Base-by-base conservation (phyloP, 2,797 vertebrate species). In the Trachurus trachurus region DNA sequence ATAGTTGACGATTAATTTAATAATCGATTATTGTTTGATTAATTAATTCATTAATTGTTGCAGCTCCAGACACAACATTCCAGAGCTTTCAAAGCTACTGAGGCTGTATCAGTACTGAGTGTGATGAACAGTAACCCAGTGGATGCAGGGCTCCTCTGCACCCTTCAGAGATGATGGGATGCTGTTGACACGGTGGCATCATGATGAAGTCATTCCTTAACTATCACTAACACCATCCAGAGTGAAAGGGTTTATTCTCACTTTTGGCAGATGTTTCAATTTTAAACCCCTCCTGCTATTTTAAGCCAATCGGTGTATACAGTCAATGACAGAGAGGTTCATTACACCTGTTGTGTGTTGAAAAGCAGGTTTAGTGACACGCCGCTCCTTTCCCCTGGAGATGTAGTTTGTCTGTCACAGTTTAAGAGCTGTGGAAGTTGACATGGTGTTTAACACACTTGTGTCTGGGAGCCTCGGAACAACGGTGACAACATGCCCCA, bases 281-380 rank as follows among this genome's bases (percentile, higher is more conserved):
- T 34, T 2, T 49, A 50, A n/a, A 56, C 7, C 34, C 34, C 56
- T 74, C 7, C 6, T 74, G 52, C 68, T 81, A 61, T 75, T 81
- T 74, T 49, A 71, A 80, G 64, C 56, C 44, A 56, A 61, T 39
- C 50, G 61, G 22, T 68, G 67, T 62, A 13, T 58, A 34, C 56
- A 44, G 7, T 76, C 78, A 21, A 74, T 13, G 45, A 19, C 58
- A 16, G 42, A 58, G 16, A 68, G 9, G 10, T 42, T 70, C 6
- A 39, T 70, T 15, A 29, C 70, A 72, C 45, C 49, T 71, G 78
- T 22, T 67, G 26, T 1, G 40, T 10, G 49, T 11, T 1, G 12
- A 54, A 21, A 21, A 19, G 19, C 67, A 53, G 53, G 34, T 65
- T 61, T 9, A 2, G 9, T 37, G 67, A 16, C 26, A 37, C 4